Percentiles rank a stretch among this genome's conserved stretches.
phyloP scores from a whole-genome alignment of 2,113 vertebrate species.

The Carassius carassius region DNA sequence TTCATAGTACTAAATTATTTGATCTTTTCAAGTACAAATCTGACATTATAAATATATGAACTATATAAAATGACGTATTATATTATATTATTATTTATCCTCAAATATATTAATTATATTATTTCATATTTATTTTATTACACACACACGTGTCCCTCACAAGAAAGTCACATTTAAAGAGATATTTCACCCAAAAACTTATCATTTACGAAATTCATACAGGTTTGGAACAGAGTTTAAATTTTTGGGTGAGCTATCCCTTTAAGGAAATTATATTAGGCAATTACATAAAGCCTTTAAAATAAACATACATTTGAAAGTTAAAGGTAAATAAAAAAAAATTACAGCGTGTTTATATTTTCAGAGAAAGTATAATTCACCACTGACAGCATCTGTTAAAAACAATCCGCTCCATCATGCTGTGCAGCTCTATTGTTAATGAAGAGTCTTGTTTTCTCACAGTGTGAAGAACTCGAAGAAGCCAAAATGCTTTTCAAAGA shows the following conservation, averaged over 20 bases:
- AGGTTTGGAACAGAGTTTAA: not conserved
- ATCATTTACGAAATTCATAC: not conserved
- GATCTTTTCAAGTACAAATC: not conserved
- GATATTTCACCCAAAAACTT: not conserved
- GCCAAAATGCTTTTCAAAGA: slow-evolving; percentile 29
- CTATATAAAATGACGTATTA: not conserved
- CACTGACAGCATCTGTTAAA: slow-evolving; percentile 47
- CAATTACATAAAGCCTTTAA: not conserved
- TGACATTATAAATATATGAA: not conserved
- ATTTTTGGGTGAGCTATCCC: not conserved
- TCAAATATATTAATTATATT: not conserved
- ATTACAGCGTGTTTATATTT: slow-evolving; percentile 6
- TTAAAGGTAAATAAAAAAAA: slow-evolving; percentile 5
- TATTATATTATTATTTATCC: not conserved
- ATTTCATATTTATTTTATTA: too few relatives aligned
- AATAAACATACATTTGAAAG: not conserved
- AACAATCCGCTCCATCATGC: slow-evolving; percentile 55
- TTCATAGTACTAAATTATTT: not conserved
- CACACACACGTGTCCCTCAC: not conserved
- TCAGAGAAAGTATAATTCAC: slow-evolving; percentile 37
- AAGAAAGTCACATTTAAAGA: not conserved
- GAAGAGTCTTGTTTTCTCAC: slow-evolving; percentile 43
- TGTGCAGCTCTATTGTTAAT: slow-evolving; percentile 49
- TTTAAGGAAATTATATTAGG: not conserved
- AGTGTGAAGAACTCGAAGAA: slow-evolving; percentile 37